Conservation (phyloP, 1,140 invertebrate species). For the Drosophila tsacasi region DNA sequence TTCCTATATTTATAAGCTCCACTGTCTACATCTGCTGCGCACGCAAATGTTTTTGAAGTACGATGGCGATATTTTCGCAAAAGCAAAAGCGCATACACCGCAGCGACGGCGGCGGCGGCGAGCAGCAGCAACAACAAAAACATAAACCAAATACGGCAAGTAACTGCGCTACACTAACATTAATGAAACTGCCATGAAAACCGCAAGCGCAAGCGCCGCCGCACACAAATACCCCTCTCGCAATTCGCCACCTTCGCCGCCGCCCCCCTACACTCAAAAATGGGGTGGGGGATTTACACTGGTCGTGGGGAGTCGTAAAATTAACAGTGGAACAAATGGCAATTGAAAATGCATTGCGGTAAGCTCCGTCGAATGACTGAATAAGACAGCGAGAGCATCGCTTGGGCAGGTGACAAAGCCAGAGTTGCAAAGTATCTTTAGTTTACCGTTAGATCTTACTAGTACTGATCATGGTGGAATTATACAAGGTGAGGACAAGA, state of each 20-base stretch:
- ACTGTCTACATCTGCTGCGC: slow-evolving; percentile 40
- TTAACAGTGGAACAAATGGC: slow-evolving; percentile 58
- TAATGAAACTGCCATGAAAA: slow-evolving; percentile 67
- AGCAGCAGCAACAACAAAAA: slow-evolving; percentile 50
- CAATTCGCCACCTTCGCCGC: background rate
- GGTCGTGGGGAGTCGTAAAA: slow-evolving; percentile 49
- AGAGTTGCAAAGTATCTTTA: slow-evolving; percentile 14
- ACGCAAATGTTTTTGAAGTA: slow-evolving; percentile 65
- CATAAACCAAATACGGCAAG: slow-evolving; percentile 18
- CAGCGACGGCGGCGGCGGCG: slow-evolving; percentile 26
- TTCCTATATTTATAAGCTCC: background rate
- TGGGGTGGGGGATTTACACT: slow-evolving; percentile 37
- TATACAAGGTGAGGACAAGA: no score
- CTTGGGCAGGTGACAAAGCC: slow-evolving; percentile 40
- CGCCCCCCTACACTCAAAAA: background rate
- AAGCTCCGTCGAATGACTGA: slow-evolving; percentile 1
- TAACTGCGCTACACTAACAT: slow-evolving; percentile 62
- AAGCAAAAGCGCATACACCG: slow-evolving; percentile 54
- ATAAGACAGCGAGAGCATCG: slow-evolving; percentile 6
- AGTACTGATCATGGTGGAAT: no score
- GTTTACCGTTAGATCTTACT: slow-evolving; percentile 8
- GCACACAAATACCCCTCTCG: slow-evolving; percentile 8
- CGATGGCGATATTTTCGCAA: slow-evolving; percentile 57
- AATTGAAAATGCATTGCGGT: slow-evolving; percentile 56
- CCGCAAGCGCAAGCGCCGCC: slow-evolving; percentile 56